These are phyloP conservation scores for Eretmocerus hayati DNA, from an alignment of 2,888 invertebrate genomes.

Conservation along the genomic window DNA sequence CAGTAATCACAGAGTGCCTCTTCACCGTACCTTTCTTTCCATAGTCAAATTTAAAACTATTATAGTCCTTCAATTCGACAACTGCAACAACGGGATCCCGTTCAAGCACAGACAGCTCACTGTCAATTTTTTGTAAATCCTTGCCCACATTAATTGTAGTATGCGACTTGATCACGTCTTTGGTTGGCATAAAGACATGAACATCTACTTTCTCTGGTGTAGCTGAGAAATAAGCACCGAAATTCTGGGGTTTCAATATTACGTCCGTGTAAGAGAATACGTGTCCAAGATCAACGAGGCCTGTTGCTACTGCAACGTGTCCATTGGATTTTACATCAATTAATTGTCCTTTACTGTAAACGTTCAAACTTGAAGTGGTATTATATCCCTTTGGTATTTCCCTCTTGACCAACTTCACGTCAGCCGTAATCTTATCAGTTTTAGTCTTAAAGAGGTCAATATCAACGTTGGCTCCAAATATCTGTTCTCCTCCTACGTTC, in stretches of 20 bases:
- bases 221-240: conserved; percentile 30
- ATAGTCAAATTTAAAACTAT: conserved; percentile 53
- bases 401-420: conserved; percentile 35
- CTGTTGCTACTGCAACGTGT: conserved; percentile 33
- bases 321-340: conserved; percentile 40
- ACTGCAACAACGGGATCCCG: conserved; percentile 49
- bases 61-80: conserved; percentile 53
- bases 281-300: conserved; percentile 35
- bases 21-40: conserved; percentile 51
- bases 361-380: conserved; percentile 40
- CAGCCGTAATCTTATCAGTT: conserved; percentile 51
- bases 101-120: conserved; percentile 50
- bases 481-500: conserved; percentile 43
- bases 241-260: conserved; percentile 38
- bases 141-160: conserved; percentile 49
- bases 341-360: conserved; percentile 49
- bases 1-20: neutral
- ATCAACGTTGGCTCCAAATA: conserved; percentile 45
- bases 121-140: conserved; percentile 50
- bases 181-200: conserved; percentile 45
- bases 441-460: conserved; percentile 57
- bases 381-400: conserved; percentile 43
- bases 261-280: conserved; percentile 41
- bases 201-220: conserved; percentile 28
- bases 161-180: conserved; percentile 51